Base-by-base conservation (phyloP, 2,113 vertebrate genomes). In the Ammospiza nelsoni region DNA sequence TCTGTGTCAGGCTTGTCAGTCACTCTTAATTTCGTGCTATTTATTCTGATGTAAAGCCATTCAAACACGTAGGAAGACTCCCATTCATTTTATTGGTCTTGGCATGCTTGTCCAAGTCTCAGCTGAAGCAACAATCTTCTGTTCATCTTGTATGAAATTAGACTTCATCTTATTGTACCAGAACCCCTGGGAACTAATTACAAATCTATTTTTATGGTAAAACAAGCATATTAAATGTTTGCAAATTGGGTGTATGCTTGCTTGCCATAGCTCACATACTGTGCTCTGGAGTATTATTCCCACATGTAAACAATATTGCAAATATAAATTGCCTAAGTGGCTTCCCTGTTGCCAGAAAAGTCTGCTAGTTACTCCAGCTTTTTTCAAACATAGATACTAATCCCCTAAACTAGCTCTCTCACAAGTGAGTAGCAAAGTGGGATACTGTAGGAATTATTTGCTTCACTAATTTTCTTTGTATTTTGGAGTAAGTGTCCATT, bases 201-300 rank as follows among this genome's bases (percentile, higher is more conserved):
- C 58, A 89, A 90, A 48, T 66, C 48, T 94, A 44, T 90, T 75
- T 96, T 96, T 82, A 82, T 48, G 65, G 23, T 72, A 97, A 91
- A 88, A 90, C 66, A 95, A 85, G 71, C 75, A 39, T 75, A 90
- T 82, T 94, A 84, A 66, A 95, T 80, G 68, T 96, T 97, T 96
- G 93, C 84, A 94, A 96, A 97, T 82, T 87, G 73, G 61, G 73
- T 58, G 18, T 79, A 13, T 87, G 33, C 90, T 97, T 96, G 82
- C 20, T 95, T 92, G 94, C 58, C 55, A 84, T 89, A 82, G 63
- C 55, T 94, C 37, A n/a, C 44, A 90, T 85, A 59, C n/a, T 87
- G 57, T 90, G 87, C 68, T 71, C 77, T 89, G 58, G 78, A 89
- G 46, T 81, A 92, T 67, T 89, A 58, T 65, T 96, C 65, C 69